Evolutionary conservation across 35 echinoderm and acorn worm species (phyloP), one percentile per base, ranked within the genome.

Genomic region (Heliocidaris tuberculata): DNA sequence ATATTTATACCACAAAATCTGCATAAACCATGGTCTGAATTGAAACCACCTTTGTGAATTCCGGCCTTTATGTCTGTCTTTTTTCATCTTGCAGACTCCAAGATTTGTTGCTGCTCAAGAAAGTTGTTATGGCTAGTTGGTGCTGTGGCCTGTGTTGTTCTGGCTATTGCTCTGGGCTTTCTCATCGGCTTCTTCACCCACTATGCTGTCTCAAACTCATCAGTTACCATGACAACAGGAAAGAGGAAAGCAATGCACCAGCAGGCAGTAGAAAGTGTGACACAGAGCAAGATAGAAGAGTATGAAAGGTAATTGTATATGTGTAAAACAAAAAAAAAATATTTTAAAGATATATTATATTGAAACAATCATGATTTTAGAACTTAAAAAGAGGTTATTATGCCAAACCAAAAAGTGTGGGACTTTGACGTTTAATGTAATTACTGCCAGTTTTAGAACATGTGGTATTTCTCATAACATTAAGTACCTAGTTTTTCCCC

Each of bases 151-250:
- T 89, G 87, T 89, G 87, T 89, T 2, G 7, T 93, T 49, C 47
- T 93, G 0, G 91, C 91, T 48, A 93, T 93, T 13, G 91, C 91
- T 93, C 12, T 93, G n/a, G 91, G 91, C 50, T 93, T 93, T 48
- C n/a, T 93, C 29, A 48, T 59, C 13, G 91, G 91, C n/a, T 93
- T 50, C 50, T 93, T 50, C 91, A 93, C 50, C 91, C 47, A 59
- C 48, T 59, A 32, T 52, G 50, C 50, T 17, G 48, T 59, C 8
- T 30, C n/a, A 19, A 93, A 48, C 10, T 93, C 91, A 12, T 50
- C 91, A 59, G 91, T 93, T 93, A 59, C 49, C 50, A 93, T 93
- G 91, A 93, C 91, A 93, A 59, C 50, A n/a, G 47, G 13, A 93
- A 93, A 32, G 29, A 93, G 91, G 24, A 59, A 50, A 59, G 27